These are phyloP conservation scores for Phrynosoma blainvillii DNA, from an alignment of 2,113 vertebrate species.

Conservation along the genomic window DNA sequence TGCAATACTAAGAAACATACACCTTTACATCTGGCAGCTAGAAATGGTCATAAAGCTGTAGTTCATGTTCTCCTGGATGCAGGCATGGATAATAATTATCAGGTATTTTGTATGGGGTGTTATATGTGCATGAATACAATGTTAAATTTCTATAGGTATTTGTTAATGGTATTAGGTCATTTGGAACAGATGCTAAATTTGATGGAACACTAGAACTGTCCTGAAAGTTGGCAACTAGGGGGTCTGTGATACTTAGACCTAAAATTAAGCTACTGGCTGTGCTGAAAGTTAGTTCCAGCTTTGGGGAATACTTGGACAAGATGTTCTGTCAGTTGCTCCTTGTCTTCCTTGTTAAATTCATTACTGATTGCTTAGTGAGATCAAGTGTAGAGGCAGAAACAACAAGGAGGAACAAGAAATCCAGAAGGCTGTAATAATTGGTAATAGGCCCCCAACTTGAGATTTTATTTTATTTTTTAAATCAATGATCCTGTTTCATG, in stretches of 20 bases:
- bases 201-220: neutral
- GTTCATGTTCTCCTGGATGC: constrained; percentile 93
- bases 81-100: constrained; percentile 98
- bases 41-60: constrained; percentile 91
- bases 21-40: constrained; percentile 92
- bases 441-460: neutral
- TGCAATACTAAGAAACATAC: constrained; percentile 97
- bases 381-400: neutral
- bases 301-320: neutral
- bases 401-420: neutral
- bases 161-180: neutral
- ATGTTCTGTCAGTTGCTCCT: neutral
- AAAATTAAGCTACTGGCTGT: neutral
- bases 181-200: neutral
- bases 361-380: neutral
- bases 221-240: neutral
- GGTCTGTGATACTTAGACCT: neutral
- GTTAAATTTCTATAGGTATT: neutral
- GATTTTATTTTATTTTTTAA: too few species aligned
- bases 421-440: neutral
- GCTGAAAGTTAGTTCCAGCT: neutral
- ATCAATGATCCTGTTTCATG: neutral
- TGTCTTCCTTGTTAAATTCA: neutral
- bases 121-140: neutral
- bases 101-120: constrained; percentile 76